Evolutionary conservation across 2,888 invertebrate species (phyloP), one percentile per base, ranked within the genome.

Genomic region (Lepeophtheirus nordmannii): DNA sequence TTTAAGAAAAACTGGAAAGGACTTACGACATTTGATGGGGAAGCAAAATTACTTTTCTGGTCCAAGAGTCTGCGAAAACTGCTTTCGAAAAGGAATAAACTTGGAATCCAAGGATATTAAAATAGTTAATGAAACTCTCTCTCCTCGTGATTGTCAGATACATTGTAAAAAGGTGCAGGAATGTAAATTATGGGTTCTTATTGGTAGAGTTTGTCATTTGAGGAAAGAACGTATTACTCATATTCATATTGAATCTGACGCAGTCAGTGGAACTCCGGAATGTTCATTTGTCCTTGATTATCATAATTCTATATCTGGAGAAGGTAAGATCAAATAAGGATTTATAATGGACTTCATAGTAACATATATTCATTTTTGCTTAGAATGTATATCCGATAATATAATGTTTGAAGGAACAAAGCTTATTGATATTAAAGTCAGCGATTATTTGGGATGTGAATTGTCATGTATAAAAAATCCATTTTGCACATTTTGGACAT

Each of bases 41-140:
- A 46, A 46, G 17, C 53, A 46, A 46, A 46, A 46, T 8, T 46
- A 46, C 53, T 5, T 46, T 17, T 46, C 53, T 8, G 53, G 53
- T 14, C 53, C 53, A 46, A 46, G 53, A 46, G 53, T 46, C 53
- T 46, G 53, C 53, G 53, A 46, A 17, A 46, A 46, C 53, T 46
- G 53, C 53, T 46, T 46, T 46, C 53, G 53, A n/a, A 17, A 46
- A 17, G 53, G 53, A n/a, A 8, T 46, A 3, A 46, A 46, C 53
- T 8, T 46, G 53, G 53, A 46, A 8, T 14, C 53, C 14, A 17
- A 46, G 14, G 53, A 46, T n/a, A 46, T 46, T 17, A 5, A n/a
- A 14, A 46, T 5, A 46, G 8, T 46, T n/a, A 17, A 46, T 5
- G 8, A 46, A 46, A 46, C 17, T 1, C 5, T 5, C 8, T 46